These are phyloP conservation scores for Ellobium chinense DNA, from an alignment of 2,888 invertebrate species.

Conservation along the genomic window DNA sequence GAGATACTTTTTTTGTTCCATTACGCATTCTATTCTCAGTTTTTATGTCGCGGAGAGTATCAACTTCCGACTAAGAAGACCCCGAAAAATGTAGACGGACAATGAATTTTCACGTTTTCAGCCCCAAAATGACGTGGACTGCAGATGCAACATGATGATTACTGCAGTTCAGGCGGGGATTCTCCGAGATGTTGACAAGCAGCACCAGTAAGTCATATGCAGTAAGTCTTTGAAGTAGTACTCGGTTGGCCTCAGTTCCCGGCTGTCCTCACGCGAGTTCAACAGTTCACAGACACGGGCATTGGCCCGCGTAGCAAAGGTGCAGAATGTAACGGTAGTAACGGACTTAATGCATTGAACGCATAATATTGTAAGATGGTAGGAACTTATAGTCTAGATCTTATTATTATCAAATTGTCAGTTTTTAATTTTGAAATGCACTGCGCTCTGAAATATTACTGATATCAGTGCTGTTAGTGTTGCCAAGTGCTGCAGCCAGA, in stretches of 20 bases:
- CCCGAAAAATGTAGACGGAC: conserved; percentile 30
- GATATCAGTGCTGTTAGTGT: too few species aligned
- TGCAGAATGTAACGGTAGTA: too few species aligned
- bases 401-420: too few species aligned
- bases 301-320: too few species aligned
- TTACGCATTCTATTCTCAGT: neutral
- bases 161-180: conserved; percentile 19
- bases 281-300: too few species aligned
- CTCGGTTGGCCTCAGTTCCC: neutral
- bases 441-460: too few species aligned
- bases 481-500: too few species aligned
- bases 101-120: conserved; percentile 22
- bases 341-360: too few species aligned
- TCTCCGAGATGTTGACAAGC: conserved; percentile 29
- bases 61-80: conserved; percentile 32
- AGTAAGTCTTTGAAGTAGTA: conserved; percentile 13
- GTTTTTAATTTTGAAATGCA: too few species aligned
- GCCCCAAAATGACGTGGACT: neutral
- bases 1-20: conserved; percentile 7
- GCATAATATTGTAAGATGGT: too few species aligned
- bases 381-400: too few species aligned
- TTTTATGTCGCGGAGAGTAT: conserved; percentile 24
- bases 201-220: conserved; percentile 27
- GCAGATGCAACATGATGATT: conserved; percentile 17
- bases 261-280: conserved; percentile 7